A percentile compares a stretch with the other conserved stretches of the same genome.
Evolutionary conservation across 2,888 invertebrate species (phyloP).

Genomic region (Phalera bucephala): DNA sequence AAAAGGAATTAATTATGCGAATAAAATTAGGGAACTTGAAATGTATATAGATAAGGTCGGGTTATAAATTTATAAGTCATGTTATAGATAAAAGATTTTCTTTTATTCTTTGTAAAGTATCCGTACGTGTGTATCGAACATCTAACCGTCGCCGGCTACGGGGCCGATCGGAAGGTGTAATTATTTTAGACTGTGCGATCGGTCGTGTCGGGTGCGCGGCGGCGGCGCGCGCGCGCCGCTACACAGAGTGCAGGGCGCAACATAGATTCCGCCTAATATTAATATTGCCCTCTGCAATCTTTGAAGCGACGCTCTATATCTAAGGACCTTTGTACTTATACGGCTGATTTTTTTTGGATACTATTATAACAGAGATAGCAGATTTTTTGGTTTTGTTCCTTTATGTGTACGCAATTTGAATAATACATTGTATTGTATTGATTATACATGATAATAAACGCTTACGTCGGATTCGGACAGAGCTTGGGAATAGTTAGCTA

Average conservation of each 20-base stretch:
- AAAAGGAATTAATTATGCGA: slow-evolving; percentile 52
- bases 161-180: slow-evolving; percentile 34
- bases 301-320: slow-evolving; percentile 66
- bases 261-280: slow-evolving; percentile 81
- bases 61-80: slow-evolving; percentile 69
- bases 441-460: slow-evolving; percentile 66
- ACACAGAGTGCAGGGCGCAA: slow-evolving; percentile 74
- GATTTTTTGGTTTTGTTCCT: slow-evolving; percentile 82
- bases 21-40: slow-evolving; percentile 55
- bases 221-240: slow-evolving; percentile 53
- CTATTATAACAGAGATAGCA: slow-evolving; percentile 68
- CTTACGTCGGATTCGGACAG: slow-evolving; percentile 56
- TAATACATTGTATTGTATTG: slow-evolving; percentile 51
- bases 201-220: slow-evolving; percentile 24
- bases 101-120: slow-evolving; percentile 74
- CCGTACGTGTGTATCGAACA: slow-evolving; percentile 62
- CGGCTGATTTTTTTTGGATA: slow-evolving; percentile 67
- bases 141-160: slow-evolving; percentile 50
- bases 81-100: slow-evolving; percentile 78
- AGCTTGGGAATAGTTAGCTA: slow-evolving; percentile 62
- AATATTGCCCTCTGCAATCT: slow-evolving; percentile 75
- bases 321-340: slow-evolving; percentile 72
- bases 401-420: slow-evolving; percentile 77
- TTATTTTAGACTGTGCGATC: slow-evolving; percentile 34
- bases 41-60: slow-evolving; percentile 78